Evolutionary conservation across 2,113 vertebrate genomes (phyloP).

Genomic region (Larimichthys crocea): DNA sequence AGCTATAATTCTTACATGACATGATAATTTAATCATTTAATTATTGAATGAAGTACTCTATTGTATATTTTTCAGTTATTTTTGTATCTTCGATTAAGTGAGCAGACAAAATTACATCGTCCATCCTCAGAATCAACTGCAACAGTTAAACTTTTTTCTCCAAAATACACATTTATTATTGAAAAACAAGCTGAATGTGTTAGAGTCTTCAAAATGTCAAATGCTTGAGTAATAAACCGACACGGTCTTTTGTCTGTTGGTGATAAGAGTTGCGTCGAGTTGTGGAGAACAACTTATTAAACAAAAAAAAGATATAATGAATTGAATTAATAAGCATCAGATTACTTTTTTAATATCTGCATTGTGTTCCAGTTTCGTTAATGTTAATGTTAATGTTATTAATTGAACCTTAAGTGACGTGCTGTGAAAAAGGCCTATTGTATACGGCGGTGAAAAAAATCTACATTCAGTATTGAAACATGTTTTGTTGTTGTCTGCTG

Average conservation of each 20-base stretch:
- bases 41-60: background rate
- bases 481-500: background rate
- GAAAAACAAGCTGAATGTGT: background rate
- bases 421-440: background rate
- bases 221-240: background rate
- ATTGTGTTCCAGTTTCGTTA: background rate
- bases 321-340: background rate
- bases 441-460: background rate
- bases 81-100: background rate
- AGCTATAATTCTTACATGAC: constrained; percentile 9
- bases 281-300: no score
- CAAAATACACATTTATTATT: background rate
- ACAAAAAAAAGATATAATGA: background rate
- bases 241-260: no score
- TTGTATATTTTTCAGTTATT: background rate
- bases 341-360: background rate
- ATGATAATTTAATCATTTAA: constrained; percentile 24
- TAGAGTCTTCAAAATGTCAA: background rate
- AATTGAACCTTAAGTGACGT: background rate
- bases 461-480: background rate
- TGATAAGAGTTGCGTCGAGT: background rate
- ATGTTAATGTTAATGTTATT: background rate
- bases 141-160: background rate
- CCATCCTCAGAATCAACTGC: background rate
- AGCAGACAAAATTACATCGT: background rate